Evolutionary conservation across 2,113 vertebrate species (phyloP).

Genomic region (Oncorhynchus keta): DNA sequence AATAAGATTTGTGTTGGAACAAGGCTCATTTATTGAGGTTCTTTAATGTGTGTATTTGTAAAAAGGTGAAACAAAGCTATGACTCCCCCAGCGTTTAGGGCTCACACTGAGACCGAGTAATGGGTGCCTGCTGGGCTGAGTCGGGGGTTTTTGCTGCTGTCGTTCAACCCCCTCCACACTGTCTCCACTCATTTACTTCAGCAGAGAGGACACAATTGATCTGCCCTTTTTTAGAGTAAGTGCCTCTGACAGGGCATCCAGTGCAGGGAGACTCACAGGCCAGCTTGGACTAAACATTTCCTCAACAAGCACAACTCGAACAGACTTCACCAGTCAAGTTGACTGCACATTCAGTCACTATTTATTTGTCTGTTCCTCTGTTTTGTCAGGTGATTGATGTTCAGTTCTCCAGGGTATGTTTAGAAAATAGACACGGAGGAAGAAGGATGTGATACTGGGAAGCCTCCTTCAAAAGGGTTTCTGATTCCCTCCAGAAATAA

Average conservation of each 20-base stretch:
- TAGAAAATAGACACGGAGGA: conserved; percentile 26
- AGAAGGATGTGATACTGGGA: conserved; percentile 1
- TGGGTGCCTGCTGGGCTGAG: conserved; percentile 47
- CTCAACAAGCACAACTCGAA: conserved; percentile 36
- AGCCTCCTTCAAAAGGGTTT: conserved; percentile 14
- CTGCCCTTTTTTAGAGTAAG: conserved; percentile 48
- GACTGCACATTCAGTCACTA: conserved; percentile 34
- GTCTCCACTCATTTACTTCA: conserved; percentile 58
- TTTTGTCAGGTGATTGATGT: conserved; percentile 47
- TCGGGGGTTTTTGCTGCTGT: conserved; percentile 49
- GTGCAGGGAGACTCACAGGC: too few relatives aligned
- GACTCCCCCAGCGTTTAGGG: conserved; percentile 36
- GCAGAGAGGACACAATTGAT: conserved; percentile 55
- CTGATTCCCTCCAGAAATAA: conserved; percentile 20
- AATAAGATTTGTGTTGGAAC: not conserved
- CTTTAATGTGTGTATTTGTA: conserved; percentile 1
- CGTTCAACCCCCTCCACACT: conserved; percentile 32
- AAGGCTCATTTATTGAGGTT: too few relatives aligned
- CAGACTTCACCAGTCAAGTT: conserved; percentile 36
- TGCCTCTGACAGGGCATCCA: conserved; percentile 29
- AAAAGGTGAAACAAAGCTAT: conserved; percentile 27
- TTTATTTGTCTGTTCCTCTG: conserved; percentile 43
- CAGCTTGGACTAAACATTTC: conserved; percentile 36
- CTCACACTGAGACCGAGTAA: conserved; percentile 38
- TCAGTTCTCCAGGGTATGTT: conserved; percentile 38